Percentiles rank a stretch among this genome's conserved stretches.
These are phyloP conservation scores for Andrena marginata DNA, from an alignment of 2,888 invertebrate species.

Conservation along the genomic window DNA sequence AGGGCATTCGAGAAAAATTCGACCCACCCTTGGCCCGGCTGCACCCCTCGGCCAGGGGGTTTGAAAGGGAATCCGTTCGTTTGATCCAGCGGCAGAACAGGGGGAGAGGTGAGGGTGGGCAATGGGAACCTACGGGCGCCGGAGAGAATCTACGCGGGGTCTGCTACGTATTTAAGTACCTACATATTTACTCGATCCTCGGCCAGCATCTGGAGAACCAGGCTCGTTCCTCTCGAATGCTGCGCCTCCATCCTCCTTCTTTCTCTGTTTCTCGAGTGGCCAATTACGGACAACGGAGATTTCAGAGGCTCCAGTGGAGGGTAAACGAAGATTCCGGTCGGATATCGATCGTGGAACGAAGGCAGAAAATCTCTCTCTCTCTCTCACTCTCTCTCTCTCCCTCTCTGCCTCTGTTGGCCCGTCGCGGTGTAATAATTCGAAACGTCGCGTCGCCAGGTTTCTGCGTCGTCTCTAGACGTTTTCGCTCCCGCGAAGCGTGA, in stretches of 20 bases:
- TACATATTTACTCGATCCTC: conserved; percentile 57
- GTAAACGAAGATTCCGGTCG: conserved; percentile 30
- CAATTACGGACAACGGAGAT: conserved; percentile 66
- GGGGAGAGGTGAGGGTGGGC: neutral
- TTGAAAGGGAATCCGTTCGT: conserved; percentile 23
- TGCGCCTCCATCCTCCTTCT: conserved; percentile 16
- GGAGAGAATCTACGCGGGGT: conserved; percentile 21
- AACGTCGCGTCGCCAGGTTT: conserved; percentile 2
- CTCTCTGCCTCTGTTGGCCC: no score
- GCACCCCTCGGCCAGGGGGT: neutral
- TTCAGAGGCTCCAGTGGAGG: conserved; percentile 33
- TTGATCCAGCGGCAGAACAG: neutral
- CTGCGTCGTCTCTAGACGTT: conserved; percentile 17
- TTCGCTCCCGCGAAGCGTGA: conserved; percentile 19
- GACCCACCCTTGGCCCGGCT: neutral
- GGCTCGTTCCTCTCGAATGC: conserved; percentile 26
- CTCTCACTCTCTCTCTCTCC: neutral
- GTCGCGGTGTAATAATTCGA: conserved; percentile 21
- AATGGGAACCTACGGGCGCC: conserved; percentile 6
- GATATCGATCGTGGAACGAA: conserved; percentile 41
- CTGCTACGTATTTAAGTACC: conserved; percentile 51
- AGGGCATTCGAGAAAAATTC: conserved; percentile 30
- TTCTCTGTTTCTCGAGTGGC: conserved; percentile 61
- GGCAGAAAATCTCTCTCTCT: conserved; percentile 5
- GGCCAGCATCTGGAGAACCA: conserved; percentile 34